Evolutionary conservation across 1,140 invertebrate genomes (phyloP).

Genomic region (Drosophila watanabei): DNA sequence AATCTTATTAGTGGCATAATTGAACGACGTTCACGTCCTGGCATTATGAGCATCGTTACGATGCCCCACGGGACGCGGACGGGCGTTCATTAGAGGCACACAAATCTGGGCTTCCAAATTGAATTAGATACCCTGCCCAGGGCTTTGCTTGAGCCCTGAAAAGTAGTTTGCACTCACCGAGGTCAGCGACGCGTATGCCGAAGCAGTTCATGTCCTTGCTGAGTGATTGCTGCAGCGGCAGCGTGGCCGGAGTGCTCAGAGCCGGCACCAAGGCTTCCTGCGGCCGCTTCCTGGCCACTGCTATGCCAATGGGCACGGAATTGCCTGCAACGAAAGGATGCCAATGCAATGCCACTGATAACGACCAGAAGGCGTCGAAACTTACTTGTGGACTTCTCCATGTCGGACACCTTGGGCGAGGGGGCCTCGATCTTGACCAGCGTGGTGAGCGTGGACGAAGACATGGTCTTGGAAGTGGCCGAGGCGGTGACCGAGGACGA

Average conservation of each 20-base stretch:
- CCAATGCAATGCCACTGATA: slow-evolving; percentile 1
- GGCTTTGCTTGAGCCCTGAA: not conserved
- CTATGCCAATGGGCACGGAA: slow-evolving; percentile 94
- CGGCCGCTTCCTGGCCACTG: slow-evolving; percentile 92
- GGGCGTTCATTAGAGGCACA: slow-evolving; percentile 47
- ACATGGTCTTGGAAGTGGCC: slow-evolving; percentile 76
- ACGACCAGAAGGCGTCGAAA: slow-evolving; percentile 6
- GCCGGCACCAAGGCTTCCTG: slow-evolving; percentile 87
- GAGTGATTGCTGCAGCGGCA: slow-evolving; percentile 75
- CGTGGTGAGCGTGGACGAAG: slow-evolving; percentile 73
- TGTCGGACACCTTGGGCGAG: slow-evolving; percentile 85
- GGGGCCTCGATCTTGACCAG: slow-evolving; percentile 86
- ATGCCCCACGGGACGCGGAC: slow-evolving; percentile 49
- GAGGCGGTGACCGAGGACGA: slow-evolving; percentile 69
- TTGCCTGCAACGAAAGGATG: slow-evolving; percentile 75
- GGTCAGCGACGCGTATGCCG: slow-evolving; percentile 86
- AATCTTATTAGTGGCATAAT: slow-evolving; percentile 79
- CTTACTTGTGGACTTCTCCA: slow-evolving; percentile 78
- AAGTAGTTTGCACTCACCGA: slow-evolving; percentile 86
- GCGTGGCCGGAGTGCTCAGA: slow-evolving; percentile 73
- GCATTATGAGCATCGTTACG: slow-evolving; percentile 51
- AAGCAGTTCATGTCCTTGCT: slow-evolving; percentile 85
- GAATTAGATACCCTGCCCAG: slow-evolving; percentile 45
- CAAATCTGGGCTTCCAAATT: slow-evolving; percentile 66
- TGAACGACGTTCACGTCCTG: slow-evolving; percentile 42